Base-by-base conservation (phyloP, 2,888 invertebrate genomes). In the Ormyrus thymus region DNA sequence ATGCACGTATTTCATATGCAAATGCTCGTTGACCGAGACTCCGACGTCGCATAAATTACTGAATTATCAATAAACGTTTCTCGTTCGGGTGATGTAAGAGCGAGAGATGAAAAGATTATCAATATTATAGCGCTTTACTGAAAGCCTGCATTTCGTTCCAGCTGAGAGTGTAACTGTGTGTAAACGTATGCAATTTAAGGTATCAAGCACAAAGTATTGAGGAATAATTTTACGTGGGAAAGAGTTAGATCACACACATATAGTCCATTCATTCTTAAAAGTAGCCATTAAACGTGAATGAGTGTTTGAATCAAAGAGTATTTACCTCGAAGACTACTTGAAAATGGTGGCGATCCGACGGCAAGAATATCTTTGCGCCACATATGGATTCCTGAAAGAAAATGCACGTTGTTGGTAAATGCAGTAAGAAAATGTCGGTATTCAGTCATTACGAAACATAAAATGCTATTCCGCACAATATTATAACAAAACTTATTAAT, bases 331-430 rank as follows among this genome's bases (percentile, higher is more conserved):
- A 82, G 79, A 82, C 81, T 77, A 72, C 80, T 58, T 58, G 78
- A 78, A 81, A 81, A 76, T 69, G 85, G 84, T 76, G 85, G 81
- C 82, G 69, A 81, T 78, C 84, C 85, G 83, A 86, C 81, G 81
- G 81, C 82, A 82, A 83, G 79, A 82, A 82, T 82, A 83, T 83
- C 85, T 84, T 83, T 84, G 80, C 85, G 86, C 85, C 86, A 84
- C 89, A 89, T 89, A 86, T 76, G 86, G 87, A 86, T 86, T 85
- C 84, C 89, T 89, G 85, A 15, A 83, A 82, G 66, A 13, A 61
- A 81, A 80, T 3, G 29, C 29, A 29, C 29, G 29, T 4, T 29
- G 29, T 29, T 4, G 4, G 29, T 29, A 29, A 29, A 29, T 29
- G 29, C 29, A 4, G 29, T 29, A 4, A 29, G 4, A 29, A 29